Conservation (phyloP, 1,140 invertebrate species). For the Lordiphosa stackelbergi region DNA sequence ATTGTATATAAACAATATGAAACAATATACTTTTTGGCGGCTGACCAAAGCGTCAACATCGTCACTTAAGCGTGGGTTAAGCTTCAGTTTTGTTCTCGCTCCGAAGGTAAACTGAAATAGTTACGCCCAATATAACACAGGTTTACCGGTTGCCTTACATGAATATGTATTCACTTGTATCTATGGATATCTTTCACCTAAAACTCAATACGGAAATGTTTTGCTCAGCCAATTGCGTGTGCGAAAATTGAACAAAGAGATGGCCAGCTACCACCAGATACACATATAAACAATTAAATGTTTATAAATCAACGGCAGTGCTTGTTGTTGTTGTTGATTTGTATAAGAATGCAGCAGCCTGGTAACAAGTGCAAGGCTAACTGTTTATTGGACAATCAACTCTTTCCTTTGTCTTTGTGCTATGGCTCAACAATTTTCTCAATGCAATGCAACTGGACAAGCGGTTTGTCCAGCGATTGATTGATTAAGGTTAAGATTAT, state of each 20-base stretch:
- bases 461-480: slow-evolving; percentile 33
- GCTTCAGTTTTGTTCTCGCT: slow-evolving; percentile 5
- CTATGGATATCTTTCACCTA: slow-evolving; percentile 2
- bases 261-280: not conserved
- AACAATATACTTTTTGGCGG: slow-evolving; percentile 50
- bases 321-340: too few relatives aligned
- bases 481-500: slow-evolving; percentile 66
- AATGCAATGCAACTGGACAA: slow-evolving; percentile 26
- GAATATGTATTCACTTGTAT: slow-evolving; percentile 1
- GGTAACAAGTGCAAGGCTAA: slow-evolving; percentile 9
- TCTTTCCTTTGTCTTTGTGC: slow-evolving; percentile 5
- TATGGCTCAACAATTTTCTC: slow-evolving; percentile 24
- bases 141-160: slow-evolving; percentile 3
- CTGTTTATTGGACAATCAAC: not conserved
- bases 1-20: slow-evolving; percentile 19
- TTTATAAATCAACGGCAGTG: too few relatives aligned
- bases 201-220: slow-evolving; percentile 6
- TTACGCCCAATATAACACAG: slow-evolving; percentile 13
- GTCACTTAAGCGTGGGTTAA: slow-evolving; percentile 57
- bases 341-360: too few relatives aligned
- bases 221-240: not conserved
- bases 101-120: slow-evolving; percentile 7
- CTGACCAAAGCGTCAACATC: slow-evolving; percentile 38
- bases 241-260: slow-evolving; percentile 6
- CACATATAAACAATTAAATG: not conserved